Evolutionary conservation across 2,888 invertebrate genomes (phyloP).

Genomic region (Stomorhina lunata): DNA sequence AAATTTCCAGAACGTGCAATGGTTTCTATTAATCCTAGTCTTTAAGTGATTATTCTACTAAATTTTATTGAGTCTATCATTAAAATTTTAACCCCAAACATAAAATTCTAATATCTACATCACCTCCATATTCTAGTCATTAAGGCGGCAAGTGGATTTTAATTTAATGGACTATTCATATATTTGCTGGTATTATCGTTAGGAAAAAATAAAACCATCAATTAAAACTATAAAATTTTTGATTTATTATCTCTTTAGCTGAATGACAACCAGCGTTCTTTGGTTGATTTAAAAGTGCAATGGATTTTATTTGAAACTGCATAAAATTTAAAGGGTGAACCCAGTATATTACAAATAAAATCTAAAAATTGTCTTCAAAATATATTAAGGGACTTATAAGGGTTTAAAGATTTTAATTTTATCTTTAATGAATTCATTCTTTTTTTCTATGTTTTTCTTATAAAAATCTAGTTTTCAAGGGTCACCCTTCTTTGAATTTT

Average conservation of each 20-base stretch:
- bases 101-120: not conserved
- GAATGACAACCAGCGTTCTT: constrained; percentile 29
- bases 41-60: too few relatives aligned
- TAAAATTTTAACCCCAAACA: too few relatives aligned
- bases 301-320: not conserved
- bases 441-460: too few relatives aligned
- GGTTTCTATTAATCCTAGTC: too few relatives aligned
- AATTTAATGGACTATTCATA: too few relatives aligned
- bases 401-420: too few relatives aligned
- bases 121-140: too few relatives aligned
- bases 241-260: constrained; percentile 8
- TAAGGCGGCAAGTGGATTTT: too few relatives aligned
- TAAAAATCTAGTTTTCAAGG: not conserved
- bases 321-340: not conserved
- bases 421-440: too few relatives aligned
- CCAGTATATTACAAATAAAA: not conserved
- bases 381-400: too few relatives aligned
- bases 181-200: constrained; percentile 22
- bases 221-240: constrained; percentile 7
- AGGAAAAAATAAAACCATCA: constrained; percentile 32
- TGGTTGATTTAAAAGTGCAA: constrained; percentile 1
- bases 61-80: too few relatives aligned
- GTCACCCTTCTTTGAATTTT: not conserved
- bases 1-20: too few relatives aligned
- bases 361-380: not conserved